Conservation (phyloP, 2,797 vertebrate genomes). For the Odontamblyopus rebecca region DNA sequence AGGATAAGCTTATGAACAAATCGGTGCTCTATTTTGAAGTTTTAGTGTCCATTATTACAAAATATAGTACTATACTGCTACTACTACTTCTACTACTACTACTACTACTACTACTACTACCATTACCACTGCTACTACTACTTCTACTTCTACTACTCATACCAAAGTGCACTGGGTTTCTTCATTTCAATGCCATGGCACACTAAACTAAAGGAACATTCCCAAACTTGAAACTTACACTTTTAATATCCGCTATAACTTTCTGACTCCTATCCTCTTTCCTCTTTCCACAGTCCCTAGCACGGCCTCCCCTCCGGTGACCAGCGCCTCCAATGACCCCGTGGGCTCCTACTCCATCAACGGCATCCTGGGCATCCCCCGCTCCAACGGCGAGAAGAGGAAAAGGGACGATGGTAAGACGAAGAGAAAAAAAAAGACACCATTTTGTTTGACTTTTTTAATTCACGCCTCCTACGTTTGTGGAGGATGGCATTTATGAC, state of each 20-base stretch:
- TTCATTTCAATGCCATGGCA: background rate
- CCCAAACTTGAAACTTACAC: background rate
- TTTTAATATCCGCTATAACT: background rate
- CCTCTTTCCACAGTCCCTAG: constrained; percentile 82
- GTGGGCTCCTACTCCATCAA: constrained; percentile 99
- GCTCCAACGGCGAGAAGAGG: constrained; percentile 98
- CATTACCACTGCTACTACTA: background rate
- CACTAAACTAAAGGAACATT: background rate
- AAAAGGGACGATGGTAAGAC: constrained; percentile 97
- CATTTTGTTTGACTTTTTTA: constrained; percentile 46
- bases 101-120: no score
- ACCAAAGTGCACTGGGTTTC: background rate
- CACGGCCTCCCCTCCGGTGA: constrained; percentile 94
- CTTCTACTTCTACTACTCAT: background rate
- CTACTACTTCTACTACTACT: no score
- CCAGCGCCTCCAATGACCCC: constrained; percentile 97
- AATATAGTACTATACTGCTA: no score
- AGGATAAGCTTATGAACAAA: no score
- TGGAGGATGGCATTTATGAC: constrained; percentile 74
- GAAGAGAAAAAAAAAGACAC: constrained; percentile 68
- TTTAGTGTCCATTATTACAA: no score
- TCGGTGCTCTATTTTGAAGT: no score
- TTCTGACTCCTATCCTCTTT: background rate
- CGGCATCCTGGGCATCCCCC: constrained; percentile 98
- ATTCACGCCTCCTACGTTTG: constrained; percentile 65